Evolutionary conservation across 1,140 invertebrate species (phyloP).

Genomic region (Muscidifurax raptorellus): DNA sequence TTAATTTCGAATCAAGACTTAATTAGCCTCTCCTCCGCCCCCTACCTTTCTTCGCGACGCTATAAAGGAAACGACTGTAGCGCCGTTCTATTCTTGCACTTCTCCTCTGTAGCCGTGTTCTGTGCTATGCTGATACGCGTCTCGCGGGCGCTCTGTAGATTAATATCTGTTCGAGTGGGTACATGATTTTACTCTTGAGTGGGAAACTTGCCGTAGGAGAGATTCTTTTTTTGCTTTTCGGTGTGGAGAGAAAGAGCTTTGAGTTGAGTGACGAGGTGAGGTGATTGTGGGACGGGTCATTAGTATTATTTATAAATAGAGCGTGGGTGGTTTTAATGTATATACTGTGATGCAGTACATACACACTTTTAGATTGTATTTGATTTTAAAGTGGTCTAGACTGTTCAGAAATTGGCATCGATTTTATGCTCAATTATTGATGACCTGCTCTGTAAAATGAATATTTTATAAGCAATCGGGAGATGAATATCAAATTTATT

Average conservation of each 20-base stretch:
- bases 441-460: no score
- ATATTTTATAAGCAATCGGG: no score
- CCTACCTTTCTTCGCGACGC: neutral
- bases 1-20: conserved; percentile 41
- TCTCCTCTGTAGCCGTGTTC: neutral
- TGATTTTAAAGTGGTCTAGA: no score
- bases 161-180: conserved; percentile 7
- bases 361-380: no score
- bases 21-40: conserved; percentile 2
- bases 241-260: neutral
- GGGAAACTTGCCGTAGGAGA: neutral
- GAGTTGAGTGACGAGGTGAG: neutral
- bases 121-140: neutral
- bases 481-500: no score
- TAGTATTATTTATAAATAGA: neutral
- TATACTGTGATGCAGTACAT: no score
- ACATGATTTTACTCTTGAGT: conserved; percentile 15
- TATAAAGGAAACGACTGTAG: neutral
- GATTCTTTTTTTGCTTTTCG: neutral
- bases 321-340: neutral
- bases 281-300: neutral
- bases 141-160: neutral
- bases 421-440: no score
- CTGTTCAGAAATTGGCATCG: no score
- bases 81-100: conserved; percentile 18